Evolutionary conservation across 2,797 vertebrate species (phyloP).

Genomic region (Chanos chanos): DNA sequence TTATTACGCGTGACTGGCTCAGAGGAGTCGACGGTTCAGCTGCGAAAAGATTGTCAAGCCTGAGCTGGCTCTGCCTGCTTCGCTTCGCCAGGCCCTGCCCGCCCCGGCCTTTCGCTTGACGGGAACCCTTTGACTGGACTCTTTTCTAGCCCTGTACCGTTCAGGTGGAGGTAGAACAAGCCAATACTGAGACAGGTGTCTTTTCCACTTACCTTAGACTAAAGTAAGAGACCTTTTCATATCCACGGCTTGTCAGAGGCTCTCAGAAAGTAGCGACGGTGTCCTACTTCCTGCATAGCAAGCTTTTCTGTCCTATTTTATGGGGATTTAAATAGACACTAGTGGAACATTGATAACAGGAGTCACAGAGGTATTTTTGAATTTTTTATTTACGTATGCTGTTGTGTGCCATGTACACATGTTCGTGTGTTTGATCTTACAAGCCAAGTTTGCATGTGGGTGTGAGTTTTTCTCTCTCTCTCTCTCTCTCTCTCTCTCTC

Average conservation of each 20-base stretch:
- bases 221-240: constrained; percentile 3
- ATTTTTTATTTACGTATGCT: too few relatives aligned
- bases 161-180: constrained; percentile 1
- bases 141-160: too few relatives aligned
- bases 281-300: constrained; percentile 15
- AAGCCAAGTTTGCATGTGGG: too few relatives aligned
- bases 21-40: neutral
- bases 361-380: neutral
- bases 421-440: too few relatives aligned
- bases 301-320: constrained; percentile 25
- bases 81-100: too few relatives aligned
- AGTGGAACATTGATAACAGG: neutral
- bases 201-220: constrained; percentile 10
- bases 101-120: too few relatives aligned
- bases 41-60: constrained; percentile 1
- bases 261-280: neutral
- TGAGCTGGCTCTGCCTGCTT: neutral
- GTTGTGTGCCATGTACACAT: too few relatives aligned
- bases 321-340: constrained; percentile 23
- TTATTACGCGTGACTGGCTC: constrained; percentile 1
- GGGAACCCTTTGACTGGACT: too few relatives aligned
- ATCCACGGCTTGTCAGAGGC: constrained; percentile 17
- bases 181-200: neutral
- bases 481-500: too few relatives aligned
- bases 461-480: too few relatives aligned